These are phyloP conservation scores for Dinocampus coccinellae DNA, from an alignment of 2,888 invertebrate genomes.

Conservation along the genomic window DNA sequence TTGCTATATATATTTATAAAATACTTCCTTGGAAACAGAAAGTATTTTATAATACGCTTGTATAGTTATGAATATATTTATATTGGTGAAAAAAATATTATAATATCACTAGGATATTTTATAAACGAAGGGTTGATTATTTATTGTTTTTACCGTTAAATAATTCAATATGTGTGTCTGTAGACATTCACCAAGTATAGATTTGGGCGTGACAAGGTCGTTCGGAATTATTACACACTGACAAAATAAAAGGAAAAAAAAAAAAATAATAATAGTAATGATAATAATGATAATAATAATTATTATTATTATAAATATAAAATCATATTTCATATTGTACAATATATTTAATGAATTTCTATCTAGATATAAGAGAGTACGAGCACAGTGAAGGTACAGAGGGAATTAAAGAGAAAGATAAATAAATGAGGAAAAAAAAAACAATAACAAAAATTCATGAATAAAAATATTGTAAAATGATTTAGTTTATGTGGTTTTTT, in stretches of 20 bases:
- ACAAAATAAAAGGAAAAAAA: too few relatives aligned
- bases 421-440: not conserved
- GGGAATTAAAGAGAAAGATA: not conserved
- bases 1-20: not conserved
- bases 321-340: constrained; percentile 23
- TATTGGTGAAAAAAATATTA: too few relatives aligned
- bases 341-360: too few relatives aligned
- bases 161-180: not conserved
- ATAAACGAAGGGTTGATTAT: constrained; percentile 29
- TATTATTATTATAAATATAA: too few relatives aligned
- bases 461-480: not conserved
- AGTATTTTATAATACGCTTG: too few relatives aligned
- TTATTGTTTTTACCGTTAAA: not conserved
- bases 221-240: too few relatives aligned
- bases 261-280: too few relatives aligned
- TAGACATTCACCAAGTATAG: constrained; percentile 30
- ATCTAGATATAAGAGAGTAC: too few relatives aligned
- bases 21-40: constrained; percentile 38
- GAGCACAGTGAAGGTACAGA: too few relatives aligned
- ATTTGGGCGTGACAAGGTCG: constrained; percentile 21
- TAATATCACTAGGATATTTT: not conserved
- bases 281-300: too few relatives aligned
- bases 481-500: too few relatives aligned
- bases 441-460: not conserved
- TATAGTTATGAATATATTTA: not conserved